Base-by-base conservation (phyloP, 1,140 invertebrate species). In the Mesaphorura yosii region DNA sequence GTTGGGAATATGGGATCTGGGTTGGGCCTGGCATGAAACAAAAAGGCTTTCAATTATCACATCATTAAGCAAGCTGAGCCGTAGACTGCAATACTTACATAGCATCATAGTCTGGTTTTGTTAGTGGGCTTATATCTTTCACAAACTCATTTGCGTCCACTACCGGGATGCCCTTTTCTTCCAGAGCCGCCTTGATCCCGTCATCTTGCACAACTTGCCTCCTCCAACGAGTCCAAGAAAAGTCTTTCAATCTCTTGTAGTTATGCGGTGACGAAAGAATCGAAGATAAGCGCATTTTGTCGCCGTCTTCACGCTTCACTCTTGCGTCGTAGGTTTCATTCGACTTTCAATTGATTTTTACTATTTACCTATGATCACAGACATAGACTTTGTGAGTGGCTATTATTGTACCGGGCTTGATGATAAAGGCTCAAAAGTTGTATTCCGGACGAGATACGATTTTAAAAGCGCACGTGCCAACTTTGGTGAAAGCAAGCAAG, bases 61-160 rank as follows among this genome's bases (percentile, higher is more conserved):
- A 41, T 23, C 31, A n/a, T 29, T 2, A 42, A 44, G 29, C 29
- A 44, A 19, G 1, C 10, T 23, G 4, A 26, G 34, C 31, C 10
- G 17, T 3, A 29, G 41, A 31, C 34, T 15, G 2, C n/a, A 20
- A 14, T 19, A 20, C 53, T 51, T 57, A 63, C 60, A 63, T 27
- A 15, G 51, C 23, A 31, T 55, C 47, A 15, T 40, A 38, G 45
- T 63, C 60, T 15, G 48, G 51, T 28, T 44, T 55, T 6, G 34
- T 26, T 34, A n/a, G n/a, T 22, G 49, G 58, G 45, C 53, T 53
- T 23, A 53, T 51, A 19, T 53, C 27, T 12, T 48, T 51, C 3
- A 59, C 31, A 57, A 51, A 59, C 45, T 63, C 54, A 53, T 57
- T 57, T 5, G 57, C 51, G 48, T 63, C 60, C 37, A 54, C 37